Evolutionary conservation across 2,797 vertebrate genomes (phyloP).

Genomic region (Microctenopoma steveboyesi): DNA sequence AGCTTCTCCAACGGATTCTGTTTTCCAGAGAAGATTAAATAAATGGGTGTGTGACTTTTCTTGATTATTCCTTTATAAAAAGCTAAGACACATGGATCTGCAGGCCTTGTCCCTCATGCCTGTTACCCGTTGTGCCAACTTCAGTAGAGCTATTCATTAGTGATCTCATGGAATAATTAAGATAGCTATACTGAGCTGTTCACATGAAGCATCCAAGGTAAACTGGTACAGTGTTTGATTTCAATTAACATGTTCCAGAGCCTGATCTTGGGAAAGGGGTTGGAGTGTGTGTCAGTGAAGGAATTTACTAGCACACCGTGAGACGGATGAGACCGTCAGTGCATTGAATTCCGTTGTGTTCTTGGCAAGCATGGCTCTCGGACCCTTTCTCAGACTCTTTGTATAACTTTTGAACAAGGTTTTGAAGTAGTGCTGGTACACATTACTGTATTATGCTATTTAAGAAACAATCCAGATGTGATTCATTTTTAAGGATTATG

Average conservation of each 20-base stretch:
- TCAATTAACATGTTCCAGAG: conserved; percentile 80
- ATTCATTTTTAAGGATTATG: not conserved
- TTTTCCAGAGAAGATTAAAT: not conserved
- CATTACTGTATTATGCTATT: conserved; percentile 8
- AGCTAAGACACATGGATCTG: conserved; percentile 4
- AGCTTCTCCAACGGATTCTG: not conserved
- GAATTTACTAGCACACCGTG: conserved; percentile 76
- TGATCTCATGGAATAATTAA: conserved; percentile 74
- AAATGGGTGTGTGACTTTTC: not conserved
- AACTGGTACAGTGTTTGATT: conserved; percentile 74
- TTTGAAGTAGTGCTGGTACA: conserved; percentile 7
- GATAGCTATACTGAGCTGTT: conserved; percentile 70
- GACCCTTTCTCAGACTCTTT: conserved; percentile 43
- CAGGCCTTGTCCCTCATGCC: conserved; percentile 30
- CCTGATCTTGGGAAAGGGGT: conserved; percentile 72
- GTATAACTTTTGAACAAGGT: conserved; percentile 67
- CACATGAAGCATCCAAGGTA: conserved; percentile 73
- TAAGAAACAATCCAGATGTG: conserved; percentile 8
- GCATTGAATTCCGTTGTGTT: conserved; percentile 81
- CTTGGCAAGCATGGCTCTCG: conserved; percentile 45
- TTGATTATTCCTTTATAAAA: conserved; percentile 5
- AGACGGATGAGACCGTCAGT: conserved; percentile 78
- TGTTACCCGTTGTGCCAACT: conserved; percentile 50
- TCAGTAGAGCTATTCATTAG: conserved; percentile 78
- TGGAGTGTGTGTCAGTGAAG: conserved; percentile 64